Base-by-base conservation (phyloP, 1,140 invertebrate genomes). In the Lepidurus couesii region DNA sequence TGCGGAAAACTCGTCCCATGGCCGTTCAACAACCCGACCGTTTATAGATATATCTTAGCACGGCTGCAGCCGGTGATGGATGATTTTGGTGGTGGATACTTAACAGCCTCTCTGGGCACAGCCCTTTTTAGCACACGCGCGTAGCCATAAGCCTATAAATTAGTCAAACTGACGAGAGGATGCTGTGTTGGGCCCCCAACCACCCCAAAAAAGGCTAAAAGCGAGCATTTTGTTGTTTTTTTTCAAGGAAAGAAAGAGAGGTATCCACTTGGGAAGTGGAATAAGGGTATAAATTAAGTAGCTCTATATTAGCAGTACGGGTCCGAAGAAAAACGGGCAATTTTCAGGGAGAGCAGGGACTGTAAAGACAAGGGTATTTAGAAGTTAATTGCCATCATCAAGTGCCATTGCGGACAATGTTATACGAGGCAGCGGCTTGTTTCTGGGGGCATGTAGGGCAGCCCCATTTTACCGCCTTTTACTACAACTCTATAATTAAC, bases 401-500 rank as follows among this genome's bases (percentile, higher is more conserved):
- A 65, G 53, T 65, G 53, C 53, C 53, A 65, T 65, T 65, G 53
- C 53, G 53, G 53, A 65, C 53, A 65, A 21, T 65, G 53, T 65
- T 65, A 65, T 65, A 65, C 53, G 53, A 65, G 53, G 53, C 53
- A 65, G 53, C 53, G 53, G 53, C 53, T 65, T 65, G 53, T 65
- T 65, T 65, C 53, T 65, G 53, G 53, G 53, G 53, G 53, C 53
- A 65, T 65, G 53, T 65, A 65, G 53, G 53, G 53, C 53, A 65
- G 16, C 53, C 53, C 53, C 53, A 65, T 65, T 65, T 65, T 65
- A 65, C 53, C 53, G 53, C 53, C 53, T 65, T 65, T 65, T 65
- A 65, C 53, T 65, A 65, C 53, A 65, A 65, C 53, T 65, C 53
- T 65, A 65, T 65, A 65, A 65, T 65, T 65, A 65, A 65, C 53